phyloP scores from a whole-genome alignment of 2,888 invertebrate species.

The Sphaerophoria rueppellii region DNA sequence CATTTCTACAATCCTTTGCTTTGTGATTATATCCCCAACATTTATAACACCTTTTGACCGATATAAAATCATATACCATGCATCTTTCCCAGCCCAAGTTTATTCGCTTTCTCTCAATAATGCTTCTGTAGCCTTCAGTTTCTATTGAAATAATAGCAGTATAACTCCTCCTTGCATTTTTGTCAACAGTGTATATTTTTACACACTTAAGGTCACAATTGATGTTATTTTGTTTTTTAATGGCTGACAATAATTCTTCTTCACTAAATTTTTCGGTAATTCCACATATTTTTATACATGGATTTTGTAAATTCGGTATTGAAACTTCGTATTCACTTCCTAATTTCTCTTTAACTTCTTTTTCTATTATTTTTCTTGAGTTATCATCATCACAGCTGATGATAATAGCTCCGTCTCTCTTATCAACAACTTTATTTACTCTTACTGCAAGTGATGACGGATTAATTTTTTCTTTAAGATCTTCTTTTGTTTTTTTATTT shows the following conservation, averaged over 20 bases:
- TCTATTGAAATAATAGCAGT: background rate
- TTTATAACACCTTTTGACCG: background rate
- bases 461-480: constrained; percentile 4
- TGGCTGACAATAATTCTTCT: background rate
- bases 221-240: background rate
- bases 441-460: background rate
- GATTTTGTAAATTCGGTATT: too few relatives aligned
- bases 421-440: constrained; percentile 11
- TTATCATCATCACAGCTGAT: constrained; percentile 9
- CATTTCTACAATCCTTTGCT: constrained; percentile 14
- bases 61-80: background rate
- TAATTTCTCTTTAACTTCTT: constrained; percentile 9
- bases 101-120: background rate
- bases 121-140: background rate
- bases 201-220: background rate
- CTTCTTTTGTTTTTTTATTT: constrained; percentile 21
- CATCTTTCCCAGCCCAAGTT: background rate
- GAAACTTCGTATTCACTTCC: constrained; percentile 1
- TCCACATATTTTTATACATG: too few relatives aligned
- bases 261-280: background rate
- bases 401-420: constrained; percentile 2
- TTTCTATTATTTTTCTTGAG: constrained; percentile 3
- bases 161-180: too few relatives aligned
- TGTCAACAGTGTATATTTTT: too few relatives aligned
- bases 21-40: constrained; percentile 10